Conservation (phyloP, 2,888 invertebrate genomes). For the Dryadula phaetusa region DNA sequence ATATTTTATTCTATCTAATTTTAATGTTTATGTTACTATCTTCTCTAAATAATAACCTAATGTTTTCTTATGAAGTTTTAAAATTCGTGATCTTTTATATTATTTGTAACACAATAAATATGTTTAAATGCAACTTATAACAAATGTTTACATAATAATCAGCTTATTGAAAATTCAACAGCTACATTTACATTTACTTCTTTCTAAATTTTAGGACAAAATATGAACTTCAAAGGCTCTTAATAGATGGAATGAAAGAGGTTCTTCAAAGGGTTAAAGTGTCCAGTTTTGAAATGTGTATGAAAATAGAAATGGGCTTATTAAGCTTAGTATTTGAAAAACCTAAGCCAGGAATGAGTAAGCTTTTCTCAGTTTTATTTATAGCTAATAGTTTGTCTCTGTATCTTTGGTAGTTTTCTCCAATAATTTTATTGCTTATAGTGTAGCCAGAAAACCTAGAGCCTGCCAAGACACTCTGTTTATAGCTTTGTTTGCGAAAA, state of each 20-base stretch:
- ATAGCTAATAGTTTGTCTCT: too few species aligned
- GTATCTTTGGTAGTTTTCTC: too few species aligned
- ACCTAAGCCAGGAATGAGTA: constrained; percentile 78
- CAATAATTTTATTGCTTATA: too few species aligned
- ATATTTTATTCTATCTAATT: too few species aligned
- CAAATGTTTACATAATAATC: not conserved
- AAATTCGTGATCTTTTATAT: not conserved
- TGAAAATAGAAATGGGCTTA: constrained; percentile 82
- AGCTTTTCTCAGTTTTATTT: constrained; percentile 50
- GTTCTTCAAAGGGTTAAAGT: constrained; percentile 79
- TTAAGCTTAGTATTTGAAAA: constrained; percentile 84
- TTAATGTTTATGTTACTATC: not conserved
- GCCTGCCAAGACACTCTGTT: too few species aligned
- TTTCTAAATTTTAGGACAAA: constrained; percentile 62
- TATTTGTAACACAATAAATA: not conserved
- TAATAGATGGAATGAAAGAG: constrained; percentile 77
- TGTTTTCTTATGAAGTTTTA: not conserved
- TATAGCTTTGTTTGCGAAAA: too few species aligned
- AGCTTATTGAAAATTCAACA: not conserved
- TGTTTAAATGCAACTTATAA: not conserved
- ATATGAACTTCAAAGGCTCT: constrained; percentile 73
- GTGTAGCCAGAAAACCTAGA: too few species aligned
- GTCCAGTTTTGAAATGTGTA: constrained; percentile 77
- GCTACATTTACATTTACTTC: not conserved
- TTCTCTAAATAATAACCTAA: not conserved